Conservation (phyloP, 2,797 vertebrate species). For the Pseudochirops corinnae region DNA sequence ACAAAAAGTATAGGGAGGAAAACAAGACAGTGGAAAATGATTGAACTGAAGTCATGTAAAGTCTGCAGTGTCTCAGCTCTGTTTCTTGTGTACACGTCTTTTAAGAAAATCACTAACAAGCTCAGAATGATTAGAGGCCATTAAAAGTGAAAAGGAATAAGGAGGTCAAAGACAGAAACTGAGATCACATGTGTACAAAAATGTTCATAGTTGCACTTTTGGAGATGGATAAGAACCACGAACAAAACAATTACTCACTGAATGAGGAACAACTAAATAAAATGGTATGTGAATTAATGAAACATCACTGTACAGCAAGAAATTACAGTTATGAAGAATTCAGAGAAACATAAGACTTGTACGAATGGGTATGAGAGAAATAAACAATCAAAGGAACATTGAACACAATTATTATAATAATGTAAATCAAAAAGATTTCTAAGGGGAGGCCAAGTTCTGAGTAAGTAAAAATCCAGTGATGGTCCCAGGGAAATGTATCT, state of each 20-base stretch:
- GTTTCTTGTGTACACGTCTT: not conserved
- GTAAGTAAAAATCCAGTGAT: not conserved
- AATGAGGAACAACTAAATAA: not conserved
- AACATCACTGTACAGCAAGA: not conserved
- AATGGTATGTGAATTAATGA: not conserved
- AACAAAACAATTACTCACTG: not conserved
- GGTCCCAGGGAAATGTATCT: not conserved
- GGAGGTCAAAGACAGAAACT: not conserved
- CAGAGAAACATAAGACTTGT: not conserved
- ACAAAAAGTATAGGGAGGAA: not conserved
- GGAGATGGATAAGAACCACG: not conserved
- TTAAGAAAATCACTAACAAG: not conserved
- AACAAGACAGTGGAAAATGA: not conserved
- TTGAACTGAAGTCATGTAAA: not conserved
- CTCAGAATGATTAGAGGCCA: not conserved
- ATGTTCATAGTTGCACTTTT: not conserved
- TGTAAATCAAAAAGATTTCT: not conserved
- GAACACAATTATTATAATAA: not conserved
- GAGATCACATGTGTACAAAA: not conserved
- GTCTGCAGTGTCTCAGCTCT: not conserved
- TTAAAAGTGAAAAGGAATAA: not conserved
- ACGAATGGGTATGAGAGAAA: not conserved
- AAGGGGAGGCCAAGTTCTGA: not conserved
- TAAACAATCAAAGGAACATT: not conserved
- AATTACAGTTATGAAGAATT: not conserved